These are phyloP conservation scores for Watersipora subatra DNA, from an alignment of 1,140 invertebrate species.

Conservation along the genomic window DNA sequence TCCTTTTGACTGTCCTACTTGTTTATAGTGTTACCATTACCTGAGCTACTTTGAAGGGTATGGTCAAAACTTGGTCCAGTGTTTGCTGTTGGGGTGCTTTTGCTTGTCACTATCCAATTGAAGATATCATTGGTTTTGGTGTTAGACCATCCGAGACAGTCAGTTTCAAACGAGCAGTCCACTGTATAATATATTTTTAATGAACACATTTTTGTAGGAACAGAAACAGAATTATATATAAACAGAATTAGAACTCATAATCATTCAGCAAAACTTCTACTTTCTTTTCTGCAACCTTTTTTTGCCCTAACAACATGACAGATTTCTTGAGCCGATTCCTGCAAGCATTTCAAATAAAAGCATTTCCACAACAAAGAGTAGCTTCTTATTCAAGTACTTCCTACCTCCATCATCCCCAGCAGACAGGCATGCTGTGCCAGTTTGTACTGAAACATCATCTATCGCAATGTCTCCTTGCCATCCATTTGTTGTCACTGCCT, in stretches of 20 bases:
- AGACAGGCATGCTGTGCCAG: background rate
- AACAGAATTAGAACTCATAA: too few species aligned
- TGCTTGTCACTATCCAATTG: constrained; percentile 24
- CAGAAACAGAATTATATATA: too few species aligned
- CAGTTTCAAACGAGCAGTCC: constrained; percentile 2
- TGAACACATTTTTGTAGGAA: too few species aligned
- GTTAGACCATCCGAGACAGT: constrained; percentile 15
- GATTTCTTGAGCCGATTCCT: too few species aligned
- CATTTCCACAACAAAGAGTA: too few species aligned
- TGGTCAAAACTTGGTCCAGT: constrained; percentile 30
- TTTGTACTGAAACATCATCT: constrained; percentile 19
- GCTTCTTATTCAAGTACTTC: too few species aligned
- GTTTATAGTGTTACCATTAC: too few species aligned
- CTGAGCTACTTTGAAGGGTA: constrained; percentile 13
- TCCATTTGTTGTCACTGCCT: background rate
- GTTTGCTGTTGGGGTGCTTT: constrained; percentile 14
- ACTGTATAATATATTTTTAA: background rate
- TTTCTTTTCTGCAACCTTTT: too few species aligned
- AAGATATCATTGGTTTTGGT: constrained; percentile 17
- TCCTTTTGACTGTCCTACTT: too few species aligned
- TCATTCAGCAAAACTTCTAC: too few species aligned
- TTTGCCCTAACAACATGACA: too few species aligned
- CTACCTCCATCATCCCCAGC: background rate
- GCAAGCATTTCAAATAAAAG: too few species aligned
- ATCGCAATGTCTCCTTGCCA: constrained; percentile 12